A percentile compares a stretch with the other conserved stretches of the same genome.
These are phyloP conservation scores for Mus caroli DNA, from an alignment of 2,797 vertebrate species.

Conservation along the genomic window DNA sequence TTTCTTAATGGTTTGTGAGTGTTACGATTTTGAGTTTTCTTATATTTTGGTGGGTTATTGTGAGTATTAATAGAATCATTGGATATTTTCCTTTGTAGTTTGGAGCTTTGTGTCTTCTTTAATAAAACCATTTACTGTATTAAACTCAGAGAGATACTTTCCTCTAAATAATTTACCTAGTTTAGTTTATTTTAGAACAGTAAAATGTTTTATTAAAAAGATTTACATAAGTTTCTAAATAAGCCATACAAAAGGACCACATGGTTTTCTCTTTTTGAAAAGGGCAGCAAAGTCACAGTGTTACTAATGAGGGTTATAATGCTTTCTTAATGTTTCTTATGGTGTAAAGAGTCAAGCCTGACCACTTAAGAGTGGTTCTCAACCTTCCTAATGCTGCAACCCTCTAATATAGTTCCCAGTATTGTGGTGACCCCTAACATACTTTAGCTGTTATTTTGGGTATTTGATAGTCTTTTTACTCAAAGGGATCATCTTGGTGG, in stretches of 20 bases:
- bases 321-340: conserved; percentile 71
- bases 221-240: conserved; percentile 87
- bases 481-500: conserved; percentile 99
- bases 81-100: conserved; percentile 16
- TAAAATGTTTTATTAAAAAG: conserved; percentile 91
- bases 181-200: conserved; percentile 82
- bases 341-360: conserved; percentile 80
- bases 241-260: conserved; percentile 87
- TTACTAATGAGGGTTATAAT: conserved; percentile 86
- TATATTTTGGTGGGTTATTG: not conserved
- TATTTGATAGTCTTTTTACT: conserved; percentile 92
- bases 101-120: conserved; percentile 30
- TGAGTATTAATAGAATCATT: not conserved
- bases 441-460: not conserved
- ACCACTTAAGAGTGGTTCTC: conserved; percentile 67
- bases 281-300: conserved; percentile 85
- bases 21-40: not conserved
- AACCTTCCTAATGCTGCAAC: not conserved
- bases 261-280: not conserved
- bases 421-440: conserved; percentile 83
- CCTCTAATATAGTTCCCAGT: not conserved
- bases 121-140: not conserved
- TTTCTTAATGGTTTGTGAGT: not conserved
- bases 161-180: not conserved
- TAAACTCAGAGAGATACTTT: not conserved